A percentile compares a stretch with the other conserved stretches of the same genome.
phyloP scores from a whole-genome alignment of 2,113 vertebrate genomes.

The Nematolebias whitei region DNA sequence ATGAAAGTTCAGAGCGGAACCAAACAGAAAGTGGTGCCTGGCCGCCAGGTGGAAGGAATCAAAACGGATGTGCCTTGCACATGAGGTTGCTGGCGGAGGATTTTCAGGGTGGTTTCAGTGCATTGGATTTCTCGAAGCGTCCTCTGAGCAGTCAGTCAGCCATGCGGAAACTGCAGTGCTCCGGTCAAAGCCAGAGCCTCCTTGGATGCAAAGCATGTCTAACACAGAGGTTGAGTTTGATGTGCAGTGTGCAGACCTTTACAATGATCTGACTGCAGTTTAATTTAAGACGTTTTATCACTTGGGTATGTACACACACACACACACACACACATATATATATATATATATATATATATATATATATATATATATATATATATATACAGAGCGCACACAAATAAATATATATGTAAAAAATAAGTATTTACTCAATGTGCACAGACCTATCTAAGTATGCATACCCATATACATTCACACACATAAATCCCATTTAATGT shows the following conservation, averaged over 20 bases:
- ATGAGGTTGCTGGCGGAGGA: constrained; percentile 60
- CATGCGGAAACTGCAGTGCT: constrained; percentile 69
- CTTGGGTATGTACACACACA: too few relatives aligned
- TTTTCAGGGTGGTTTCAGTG: constrained; percentile 68
- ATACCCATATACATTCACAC: too few relatives aligned
- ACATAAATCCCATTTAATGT: too few relatives aligned
- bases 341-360: too few relatives aligned
- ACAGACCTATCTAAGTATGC: too few relatives aligned
- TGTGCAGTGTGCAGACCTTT: constrained; percentile 43
- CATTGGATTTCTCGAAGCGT: constrained; percentile 72
- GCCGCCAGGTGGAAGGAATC: constrained; percentile 62
- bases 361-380: too few relatives aligned
- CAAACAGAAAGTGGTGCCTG: constrained; percentile 50
- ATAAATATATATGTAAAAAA: too few relatives aligned
- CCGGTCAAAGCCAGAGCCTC: constrained; percentile 64
- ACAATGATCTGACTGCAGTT: constrained; percentile 40
- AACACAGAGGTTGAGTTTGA: constrained; percentile 50
- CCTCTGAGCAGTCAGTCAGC: constrained; percentile 65
- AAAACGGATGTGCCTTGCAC: constrained; percentile 56
- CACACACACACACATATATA: too few relatives aligned
- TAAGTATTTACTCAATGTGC: too few relatives aligned
- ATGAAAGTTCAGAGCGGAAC: constrained; percentile 64
- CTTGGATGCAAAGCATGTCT: constrained; percentile 66
- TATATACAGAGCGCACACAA: too few relatives aligned
- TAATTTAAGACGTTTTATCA: constrained; percentile 34